Evolutionary conservation across 1,140 invertebrate genomes (phyloP).

Genomic region (Drosophila arawakana): DNA sequence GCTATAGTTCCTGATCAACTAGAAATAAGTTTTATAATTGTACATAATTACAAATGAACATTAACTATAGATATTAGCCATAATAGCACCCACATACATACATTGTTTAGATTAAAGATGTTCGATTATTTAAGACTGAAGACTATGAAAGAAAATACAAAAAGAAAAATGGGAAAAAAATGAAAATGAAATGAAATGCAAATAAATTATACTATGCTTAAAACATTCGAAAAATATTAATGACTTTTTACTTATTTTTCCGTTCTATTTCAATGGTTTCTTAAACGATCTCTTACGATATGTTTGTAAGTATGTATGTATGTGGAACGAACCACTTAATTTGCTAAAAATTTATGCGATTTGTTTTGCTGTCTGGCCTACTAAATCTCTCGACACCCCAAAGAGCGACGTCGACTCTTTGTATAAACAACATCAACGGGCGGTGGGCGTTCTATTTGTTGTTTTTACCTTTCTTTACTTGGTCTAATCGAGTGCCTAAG

Average conservation of each 20-base stretch:
- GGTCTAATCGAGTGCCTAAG: background rate
- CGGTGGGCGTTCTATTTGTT: constrained; percentile 32
- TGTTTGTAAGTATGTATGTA: too few relatives aligned
- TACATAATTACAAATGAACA: constrained; percentile 39
- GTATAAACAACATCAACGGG: constrained; percentile 37
- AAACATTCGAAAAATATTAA: constrained; percentile 58
- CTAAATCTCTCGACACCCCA: constrained; percentile 33
- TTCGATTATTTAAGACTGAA: constrained; percentile 75
- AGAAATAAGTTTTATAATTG: constrained; percentile 58
- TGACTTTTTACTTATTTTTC: constrained; percentile 17
- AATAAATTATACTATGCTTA: constrained; percentile 65
- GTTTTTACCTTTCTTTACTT: constrained; percentile 4
- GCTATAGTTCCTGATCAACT: constrained; percentile 72
- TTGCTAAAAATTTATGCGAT: constrained; percentile 45
- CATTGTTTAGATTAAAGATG: constrained; percentile 36
- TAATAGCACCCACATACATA: constrained; percentile 6
- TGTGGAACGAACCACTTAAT: constrained; percentile 18
- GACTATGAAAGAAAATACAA: constrained; percentile 28
- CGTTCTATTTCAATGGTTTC: constrained; percentile 3
- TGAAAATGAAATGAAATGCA: constrained; percentile 11
- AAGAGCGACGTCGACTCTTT: constrained; percentile 18
- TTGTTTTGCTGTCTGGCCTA: constrained; percentile 11
- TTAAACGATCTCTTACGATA: constrained; percentile 14
- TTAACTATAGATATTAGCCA: constrained; percentile 17
- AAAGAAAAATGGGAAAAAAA: too few relatives aligned